Evolutionary conservation across 1,140 invertebrate species (phyloP).

Genomic region (Anoplophora glabripennis): DNA sequence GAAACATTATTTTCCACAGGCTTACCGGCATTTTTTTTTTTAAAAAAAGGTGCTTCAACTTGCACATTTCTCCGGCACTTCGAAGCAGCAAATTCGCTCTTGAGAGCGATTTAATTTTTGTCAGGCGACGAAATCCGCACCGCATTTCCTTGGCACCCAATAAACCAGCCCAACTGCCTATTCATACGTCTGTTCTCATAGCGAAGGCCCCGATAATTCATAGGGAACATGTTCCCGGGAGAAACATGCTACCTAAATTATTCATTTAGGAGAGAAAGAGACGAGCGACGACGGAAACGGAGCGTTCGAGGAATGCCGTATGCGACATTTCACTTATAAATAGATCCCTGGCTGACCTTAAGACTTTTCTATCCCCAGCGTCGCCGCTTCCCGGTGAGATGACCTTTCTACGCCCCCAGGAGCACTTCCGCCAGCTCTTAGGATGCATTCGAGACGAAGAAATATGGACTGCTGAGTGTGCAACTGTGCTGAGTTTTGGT

Average conservation of each 20-base stretch:
- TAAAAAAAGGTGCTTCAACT: too few relatives aligned
- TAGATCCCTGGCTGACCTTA: constrained; percentile 1
- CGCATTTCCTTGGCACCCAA: too few relatives aligned
- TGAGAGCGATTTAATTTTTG: too few relatives aligned
- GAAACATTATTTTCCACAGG: too few relatives aligned
- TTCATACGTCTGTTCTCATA: not conserved
- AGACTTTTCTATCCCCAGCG: not conserved
- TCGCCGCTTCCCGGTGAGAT: not conserved
- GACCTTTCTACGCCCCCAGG: constrained; percentile 5
- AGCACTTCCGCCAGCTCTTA: constrained; percentile 4
- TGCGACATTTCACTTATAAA: constrained; percentile 5
- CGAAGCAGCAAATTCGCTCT: too few relatives aligned
- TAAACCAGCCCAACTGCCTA: too few relatives aligned
- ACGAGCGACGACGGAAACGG: too few relatives aligned
- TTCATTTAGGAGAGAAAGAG: not conserved
- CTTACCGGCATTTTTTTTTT: too few relatives aligned
- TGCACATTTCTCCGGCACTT: too few relatives aligned
- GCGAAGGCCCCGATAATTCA: not conserved
- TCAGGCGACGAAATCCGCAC: too few relatives aligned
- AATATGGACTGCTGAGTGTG: constrained; percentile 11
- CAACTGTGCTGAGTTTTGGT: constrained; percentile 8
- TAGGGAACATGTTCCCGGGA: not conserved
- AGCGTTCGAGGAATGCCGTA: not conserved
- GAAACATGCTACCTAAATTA: not conserved
- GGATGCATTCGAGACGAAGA: constrained; percentile 9